Base-by-base conservation (phyloP, 2,113 vertebrate genomes). In the Prietella phreatophila region DNA sequence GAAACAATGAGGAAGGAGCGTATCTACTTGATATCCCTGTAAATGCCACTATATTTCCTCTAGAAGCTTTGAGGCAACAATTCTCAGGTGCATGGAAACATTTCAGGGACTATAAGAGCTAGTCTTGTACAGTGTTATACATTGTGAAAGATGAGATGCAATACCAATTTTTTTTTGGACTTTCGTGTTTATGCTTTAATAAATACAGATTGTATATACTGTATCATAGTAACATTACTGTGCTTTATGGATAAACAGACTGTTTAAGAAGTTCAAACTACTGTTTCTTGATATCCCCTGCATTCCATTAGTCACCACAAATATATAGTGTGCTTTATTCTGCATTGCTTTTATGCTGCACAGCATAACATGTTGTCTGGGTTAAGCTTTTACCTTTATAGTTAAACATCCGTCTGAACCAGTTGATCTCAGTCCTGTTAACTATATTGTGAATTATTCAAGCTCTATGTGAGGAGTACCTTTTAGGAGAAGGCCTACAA, bases 301-400 rank as follows among this genome's bases (percentile, higher is more conserved):
- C 85, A 78, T 80, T 80, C 75, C 60, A 67, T 27, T 27, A 80
- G 75, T 71, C 36, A 63, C 87, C 9, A 83, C n/a, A 86, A 69
- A 88, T 78, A 58, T 33, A 89, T 78, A 85, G 86, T 42, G 2
- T 88, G 88, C 63, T 88, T 84, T 90, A 90, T 69, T 88, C 65
- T 22, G 56, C 27, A 47, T 30, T 36, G 76, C 55, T 89, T 92
- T 91, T 80, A 82, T 82, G n/a, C 22, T 89, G 79, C 33, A 27
- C 30, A 36, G 27, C 19, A 47, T 75, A 56, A 89, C 61, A 83
- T 85, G 50, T 30, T 80, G 27, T 56, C 76, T 30, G 88, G 76
- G n/a, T 90, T 71, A 90, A 79, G 60, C 80, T 58, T 87, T 87
- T 85, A 85, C 58, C 87, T 90, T 89, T 65, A 86, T 86, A 56